phyloP scores from a whole-genome alignment of 1,140 invertebrate species.

The Venustaconcha ellipsiformis region DNA sequence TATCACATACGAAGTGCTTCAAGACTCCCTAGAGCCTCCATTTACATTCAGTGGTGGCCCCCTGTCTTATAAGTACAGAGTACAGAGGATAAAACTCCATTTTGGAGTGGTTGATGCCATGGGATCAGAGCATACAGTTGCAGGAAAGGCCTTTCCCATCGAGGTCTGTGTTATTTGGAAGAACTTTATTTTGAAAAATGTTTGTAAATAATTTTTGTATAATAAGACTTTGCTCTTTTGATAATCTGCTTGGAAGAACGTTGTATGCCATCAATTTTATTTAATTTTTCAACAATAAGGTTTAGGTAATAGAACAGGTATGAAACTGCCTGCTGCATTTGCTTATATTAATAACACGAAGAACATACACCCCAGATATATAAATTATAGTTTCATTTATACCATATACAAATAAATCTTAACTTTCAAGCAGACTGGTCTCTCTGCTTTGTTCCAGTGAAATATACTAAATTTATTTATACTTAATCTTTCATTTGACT shows the following conservation, averaged over 20 bases:
- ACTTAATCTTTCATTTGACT: no score
- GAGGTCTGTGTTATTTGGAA: conserved; percentile 29
- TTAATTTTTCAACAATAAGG: neutral
- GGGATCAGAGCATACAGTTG: conserved; percentile 51
- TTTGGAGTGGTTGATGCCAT: conserved; percentile 81
- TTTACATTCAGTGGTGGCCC: conserved; percentile 94
- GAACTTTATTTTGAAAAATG: neutral
- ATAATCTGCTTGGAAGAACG: no score
- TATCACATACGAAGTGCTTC: conserved; percentile 90
- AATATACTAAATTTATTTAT: no score
- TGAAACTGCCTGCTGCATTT: neutral
- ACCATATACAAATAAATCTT: no score
- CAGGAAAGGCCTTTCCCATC: conserved; percentile 71
- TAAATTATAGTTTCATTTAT: no score
- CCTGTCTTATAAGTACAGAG: conserved; percentile 88
- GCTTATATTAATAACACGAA: neutral
- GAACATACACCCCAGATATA: neutral
- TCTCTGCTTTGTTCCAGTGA: no score
- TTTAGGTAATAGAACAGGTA: neutral
- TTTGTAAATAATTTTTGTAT: neutral
- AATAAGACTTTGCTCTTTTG: neutral
- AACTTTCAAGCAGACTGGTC: no score
- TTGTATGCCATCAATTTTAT: neutral
- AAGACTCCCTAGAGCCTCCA: conserved; percentile 72
- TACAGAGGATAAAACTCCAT: conserved; percentile 85